Base-by-base conservation (phyloP, 2,888 invertebrate species). In the Trisateles emortualis region DNA sequence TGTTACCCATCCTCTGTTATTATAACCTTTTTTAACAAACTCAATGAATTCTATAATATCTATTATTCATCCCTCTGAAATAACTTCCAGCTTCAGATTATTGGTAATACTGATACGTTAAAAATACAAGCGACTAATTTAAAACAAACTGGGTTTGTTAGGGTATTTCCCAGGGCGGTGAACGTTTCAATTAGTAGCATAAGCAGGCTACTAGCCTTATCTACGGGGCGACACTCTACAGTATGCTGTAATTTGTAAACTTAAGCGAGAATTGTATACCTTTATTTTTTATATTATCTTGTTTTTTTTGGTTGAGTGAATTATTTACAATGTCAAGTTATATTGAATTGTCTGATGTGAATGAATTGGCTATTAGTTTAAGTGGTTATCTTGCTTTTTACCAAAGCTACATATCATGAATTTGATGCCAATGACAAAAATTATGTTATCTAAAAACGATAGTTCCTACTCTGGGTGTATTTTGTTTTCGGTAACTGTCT, bases 141-240 rank as follows among this genome's bases (percentile, higher is more conserved):
- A 48, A 50, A 58, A 49, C 11, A 44, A 55, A 40, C 13, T 29
- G 4, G 24, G 22, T 38, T 47, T 40, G 19, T 51, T 22, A 26
- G 26, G 10, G 24, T 52, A 48, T 54, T 62, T 59, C 38, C 8
- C 16, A 5, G 16, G 5, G 45, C 24, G 43, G 35, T 14, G 33
- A 55, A 67, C 47, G 58, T 67, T 78, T 76, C 72, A 74, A 74
- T 78, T 74, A 74, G 56, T 49, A 42, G 26, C 26, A 45, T 68
- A 71, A 68, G 61, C 59, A 60, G 52, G 46, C 44, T 24, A 35
- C 50, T 52, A 44, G 47, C 45, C 67, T 76, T 78, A 78, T 78
- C 76, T 71, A 43, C 45, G 4, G 9, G 16, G 51, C 47, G 60
- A 69, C 74, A 73, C 69, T 72, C 64, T 19, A 22, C 38, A 11